These are phyloP conservation scores for Candoia aspera DNA, from an alignment of 2,113 vertebrate species.

Conservation along the genomic window DNA sequence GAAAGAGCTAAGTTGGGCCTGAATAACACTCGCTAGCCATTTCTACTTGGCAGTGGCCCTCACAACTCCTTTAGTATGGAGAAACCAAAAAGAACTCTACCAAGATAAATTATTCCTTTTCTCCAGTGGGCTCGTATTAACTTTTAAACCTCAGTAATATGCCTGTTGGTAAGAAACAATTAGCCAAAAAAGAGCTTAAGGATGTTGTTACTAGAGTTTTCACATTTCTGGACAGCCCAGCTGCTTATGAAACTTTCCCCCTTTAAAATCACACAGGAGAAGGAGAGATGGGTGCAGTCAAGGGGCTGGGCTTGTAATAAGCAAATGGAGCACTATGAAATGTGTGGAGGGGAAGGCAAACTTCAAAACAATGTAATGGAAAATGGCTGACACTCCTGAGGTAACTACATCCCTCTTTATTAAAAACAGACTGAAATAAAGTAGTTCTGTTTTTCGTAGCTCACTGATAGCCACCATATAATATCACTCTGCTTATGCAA, in stretches of 20 bases:
- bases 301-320: neutral
- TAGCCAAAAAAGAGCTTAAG: neutral
- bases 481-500: conserved; percentile 19
- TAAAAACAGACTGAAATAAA: conserved; percentile 37
- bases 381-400: neutral
- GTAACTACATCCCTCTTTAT: conserved; percentile 15
- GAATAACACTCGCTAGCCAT: neutral
- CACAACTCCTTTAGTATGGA: neutral
- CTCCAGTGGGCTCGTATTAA: neutral
- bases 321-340: conserved; percentile 33
- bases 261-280: neutral
- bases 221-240: neutral
- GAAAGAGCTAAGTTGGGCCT: neutral
- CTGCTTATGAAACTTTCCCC: conserved; percentile 20
- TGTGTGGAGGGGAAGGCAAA: conserved; percentile 2
- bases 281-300: neutral
- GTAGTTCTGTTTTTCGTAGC: neutral
- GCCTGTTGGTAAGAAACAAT: neutral
- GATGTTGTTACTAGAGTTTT: neutral
- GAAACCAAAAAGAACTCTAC: neutral
- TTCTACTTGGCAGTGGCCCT: neutral
- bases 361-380: conserved; percentile 10
- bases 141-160: neutral
- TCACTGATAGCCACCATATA: conserved; percentile 29
- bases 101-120: neutral